Base-by-base conservation (phyloP, 1,140 invertebrate genomes). In the Trichonephila clavata region DNA sequence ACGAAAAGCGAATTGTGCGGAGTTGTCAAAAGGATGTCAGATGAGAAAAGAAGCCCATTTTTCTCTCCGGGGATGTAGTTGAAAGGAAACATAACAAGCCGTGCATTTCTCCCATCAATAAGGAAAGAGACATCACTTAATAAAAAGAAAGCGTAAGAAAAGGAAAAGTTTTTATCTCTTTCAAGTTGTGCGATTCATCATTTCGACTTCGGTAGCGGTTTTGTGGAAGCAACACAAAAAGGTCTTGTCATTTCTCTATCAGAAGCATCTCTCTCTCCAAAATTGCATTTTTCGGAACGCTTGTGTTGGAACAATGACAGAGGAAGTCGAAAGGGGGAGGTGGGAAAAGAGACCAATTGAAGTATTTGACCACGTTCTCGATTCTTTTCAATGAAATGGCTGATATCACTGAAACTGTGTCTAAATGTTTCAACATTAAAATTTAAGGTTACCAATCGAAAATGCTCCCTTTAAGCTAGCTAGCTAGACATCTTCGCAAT, bases 91-190 rank as follows among this genome's bases (percentile, higher is more conserved):
- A 27, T 39, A 77, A 77, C 71, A 77, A 77, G 71, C 71, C 71
- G 24, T 77, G 27, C 71, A 77, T 77, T 77, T 77, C 71, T 18
- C 71, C 18, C 16, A 77, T 32, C 71, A 77, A 77, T 77, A 27
- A 77, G 71, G 71, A 77, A 77, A 77, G 27, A 77, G 71, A 77
- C 27, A 77, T 77, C 71, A 77, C 24, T 77, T 16, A 39, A 16
- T 77, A 77, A 77, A 39, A 77, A 77, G 65, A 68, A n/a, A 68
- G 7, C 14, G 0, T 6, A 68, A 24, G 65, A 68, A 68, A 77
- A 39, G 27, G 71, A 39, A 77, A 32, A 77, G 71, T 77, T 39
- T 32, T 27, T 24, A 39, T 32, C 32, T 39, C 27, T 77, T 32
- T 32, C 16, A 39, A 39, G 16, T 77, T 5, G 71, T 13, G 16